Conservation (phyloP, 1,140 invertebrate genomes). For the Apis cerana region DNA sequence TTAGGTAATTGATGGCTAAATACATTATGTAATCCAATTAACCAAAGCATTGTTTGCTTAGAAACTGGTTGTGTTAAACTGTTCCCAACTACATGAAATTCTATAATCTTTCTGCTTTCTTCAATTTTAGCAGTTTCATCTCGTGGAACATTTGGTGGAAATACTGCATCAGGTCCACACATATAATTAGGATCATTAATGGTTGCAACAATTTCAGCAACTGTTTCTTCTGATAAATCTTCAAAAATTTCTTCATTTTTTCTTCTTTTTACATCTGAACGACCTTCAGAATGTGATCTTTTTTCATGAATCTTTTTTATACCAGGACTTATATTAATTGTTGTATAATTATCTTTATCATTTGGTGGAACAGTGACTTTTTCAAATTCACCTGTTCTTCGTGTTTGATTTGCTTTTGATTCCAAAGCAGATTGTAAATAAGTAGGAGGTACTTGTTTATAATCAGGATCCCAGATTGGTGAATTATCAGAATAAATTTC, state of each 20-base stretch:
- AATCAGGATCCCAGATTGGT: conserved; percentile 96
- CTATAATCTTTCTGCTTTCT: conserved; percentile 93
- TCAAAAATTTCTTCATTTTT: conserved; percentile 82
- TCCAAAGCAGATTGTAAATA: conserved; percentile 82
- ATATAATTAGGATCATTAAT: conserved; percentile 90
- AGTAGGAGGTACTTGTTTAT: conserved; percentile 87
- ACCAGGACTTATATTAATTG: conserved; percentile 85
- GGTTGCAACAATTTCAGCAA: conserved; percentile 88
- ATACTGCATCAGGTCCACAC: conserved; percentile 91
- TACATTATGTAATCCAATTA: conserved; percentile 96
- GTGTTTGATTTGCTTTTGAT: conserved; percentile 66
- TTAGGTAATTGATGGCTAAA: conserved; percentile 97
- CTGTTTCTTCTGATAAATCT: conserved; percentile 85
- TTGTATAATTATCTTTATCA: conserved; percentile 86
- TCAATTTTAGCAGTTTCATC: conserved; percentile 96
- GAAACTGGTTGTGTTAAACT: conserved; percentile 92
- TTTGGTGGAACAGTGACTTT: conserved; percentile 83
- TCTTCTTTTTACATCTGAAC: conserved; percentile 73
- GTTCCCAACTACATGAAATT: conserved; percentile 97
- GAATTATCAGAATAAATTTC: conserved; percentile 93
- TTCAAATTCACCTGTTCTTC: conserved; percentile 84
- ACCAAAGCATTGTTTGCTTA: conserved; percentile 95
- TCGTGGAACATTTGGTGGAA: conserved; percentile 91
- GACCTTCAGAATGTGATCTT: conserved; percentile 67
- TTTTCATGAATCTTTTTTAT: conserved; percentile 78